These are phyloP conservation scores for Vombatus ursinus DNA, from an alignment of 2,113 vertebrate genomes.

Conservation along the genomic window DNA sequence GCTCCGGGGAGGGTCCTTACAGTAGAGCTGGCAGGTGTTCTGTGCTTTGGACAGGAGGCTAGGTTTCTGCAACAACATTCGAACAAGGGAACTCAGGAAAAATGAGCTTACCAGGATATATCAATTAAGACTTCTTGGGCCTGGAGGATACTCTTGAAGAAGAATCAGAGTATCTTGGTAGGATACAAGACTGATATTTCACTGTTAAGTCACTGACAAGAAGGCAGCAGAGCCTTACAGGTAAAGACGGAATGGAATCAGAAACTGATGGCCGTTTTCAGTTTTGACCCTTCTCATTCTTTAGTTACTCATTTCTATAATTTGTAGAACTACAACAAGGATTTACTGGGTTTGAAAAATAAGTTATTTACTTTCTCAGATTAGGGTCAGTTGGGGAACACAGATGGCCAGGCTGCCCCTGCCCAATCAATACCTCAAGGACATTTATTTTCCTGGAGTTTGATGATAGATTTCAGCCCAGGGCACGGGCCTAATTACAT, in stretches of 20 bases:
- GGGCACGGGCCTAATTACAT: background rate
- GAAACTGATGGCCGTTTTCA: background rate
- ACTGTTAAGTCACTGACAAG: background rate
- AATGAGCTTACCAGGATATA: background rate
- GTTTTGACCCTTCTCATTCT: background rate
- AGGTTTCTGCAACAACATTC: conserved; percentile 86
- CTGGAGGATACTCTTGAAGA: background rate
- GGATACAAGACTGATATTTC: background rate
- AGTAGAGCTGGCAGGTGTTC: conserved; percentile 94
- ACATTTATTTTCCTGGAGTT: background rate
- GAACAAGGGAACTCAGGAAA: conserved; percentile 26
- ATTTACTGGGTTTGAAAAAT: background rate
- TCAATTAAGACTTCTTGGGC: background rate
- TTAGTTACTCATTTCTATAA: background rate
- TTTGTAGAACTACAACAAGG: background rate
- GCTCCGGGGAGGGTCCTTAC: conserved; percentile 94
- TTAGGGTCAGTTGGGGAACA: background rate
- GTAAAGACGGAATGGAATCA: accelerated
- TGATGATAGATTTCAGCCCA: background rate
- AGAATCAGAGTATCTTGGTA: background rate
- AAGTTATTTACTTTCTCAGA: conserved; percentile 9
- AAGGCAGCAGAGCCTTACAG: background rate
- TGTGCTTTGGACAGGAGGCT: conserved; percentile 90
- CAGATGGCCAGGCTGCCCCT: background rate
- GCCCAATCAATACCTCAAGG: background rate